These are phyloP conservation scores for Circaetus cinerascens DNA, from an alignment of 2,113 vertebrate species.

Conservation along the genomic window DNA sequence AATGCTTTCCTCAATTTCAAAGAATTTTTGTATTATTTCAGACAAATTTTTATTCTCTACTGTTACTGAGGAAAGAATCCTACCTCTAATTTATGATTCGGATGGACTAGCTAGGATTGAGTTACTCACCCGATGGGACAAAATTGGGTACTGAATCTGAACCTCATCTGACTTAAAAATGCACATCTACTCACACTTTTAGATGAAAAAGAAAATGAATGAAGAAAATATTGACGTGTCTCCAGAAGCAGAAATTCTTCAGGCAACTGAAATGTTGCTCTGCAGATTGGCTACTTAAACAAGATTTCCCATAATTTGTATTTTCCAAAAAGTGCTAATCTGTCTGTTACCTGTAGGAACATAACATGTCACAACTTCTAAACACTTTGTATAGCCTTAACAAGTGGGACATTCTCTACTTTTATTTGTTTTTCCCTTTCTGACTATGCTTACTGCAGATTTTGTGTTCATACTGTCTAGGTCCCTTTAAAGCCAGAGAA, in stretches of 20 bases:
- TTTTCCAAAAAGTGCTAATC: neutral
- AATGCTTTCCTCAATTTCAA: neutral
- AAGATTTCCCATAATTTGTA: neutral
- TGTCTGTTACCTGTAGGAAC: neutral
- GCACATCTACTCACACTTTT: neutral
- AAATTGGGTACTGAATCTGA: neutral
- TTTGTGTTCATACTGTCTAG: neutral
- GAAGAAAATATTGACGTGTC: accelerated
- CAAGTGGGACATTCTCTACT: neutral
- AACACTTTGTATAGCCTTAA: neutral
- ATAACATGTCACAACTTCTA: neutral
- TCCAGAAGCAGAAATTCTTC: neutral
- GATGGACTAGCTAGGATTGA: neutral
- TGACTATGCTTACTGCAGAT: neutral
- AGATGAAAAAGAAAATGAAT: neutral
- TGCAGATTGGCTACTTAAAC: neutral
- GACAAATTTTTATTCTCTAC: neutral
- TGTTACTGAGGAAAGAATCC: neutral
- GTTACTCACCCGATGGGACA: neutral
- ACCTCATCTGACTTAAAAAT: neutral
- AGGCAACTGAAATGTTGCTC: neutral
- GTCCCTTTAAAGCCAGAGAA: neutral
- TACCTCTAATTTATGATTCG: neutral
- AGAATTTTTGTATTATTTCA: neutral
- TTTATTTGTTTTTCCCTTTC: neutral